Percentiles rank a stretch among this genome's conserved stretches.
phyloP scores from a whole-genome alignment of 1,140 invertebrate genomes.

The Oedothorax gibbosus region DNA sequence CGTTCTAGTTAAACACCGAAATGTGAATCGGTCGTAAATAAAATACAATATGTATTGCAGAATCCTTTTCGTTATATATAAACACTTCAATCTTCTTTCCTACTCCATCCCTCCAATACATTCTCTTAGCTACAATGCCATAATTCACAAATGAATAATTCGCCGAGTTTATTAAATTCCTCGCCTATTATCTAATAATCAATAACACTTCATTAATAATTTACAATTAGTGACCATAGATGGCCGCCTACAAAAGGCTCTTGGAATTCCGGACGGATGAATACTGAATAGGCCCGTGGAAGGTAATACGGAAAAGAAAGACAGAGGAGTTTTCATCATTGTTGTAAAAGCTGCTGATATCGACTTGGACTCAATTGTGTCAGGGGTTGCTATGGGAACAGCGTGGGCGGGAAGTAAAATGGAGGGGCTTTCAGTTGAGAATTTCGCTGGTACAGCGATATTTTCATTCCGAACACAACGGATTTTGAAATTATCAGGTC shows the following conservation, averaged over 20 bases:
- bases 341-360: conserved; percentile 59
- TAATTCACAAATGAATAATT: conserved; percentile 20
- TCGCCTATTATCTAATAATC: conserved; percentile 25
- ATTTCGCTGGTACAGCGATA: conserved; percentile 29
- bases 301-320: conserved; percentile 4
- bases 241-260: not conserved
- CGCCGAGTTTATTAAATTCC: conserved; percentile 31
- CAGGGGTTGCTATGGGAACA: conserved; percentile 40
- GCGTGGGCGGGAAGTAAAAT: not conserved
- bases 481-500: conserved; percentile 58
- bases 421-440: not conserved
- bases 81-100: too few species aligned
- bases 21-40: too few species aligned
- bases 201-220: conserved; percentile 33
- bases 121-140: not conserved
- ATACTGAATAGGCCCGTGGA: not conserved
- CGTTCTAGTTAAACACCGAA: too few species aligned
- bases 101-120: not conserved
- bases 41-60: too few species aligned
- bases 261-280: conserved; percentile 2
- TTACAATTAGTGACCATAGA: conserved; percentile 38
- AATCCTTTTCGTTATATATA: too few species aligned
- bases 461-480: conserved; percentile 45
- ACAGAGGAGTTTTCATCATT: conserved; percentile 29
- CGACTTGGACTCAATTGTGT: conserved; percentile 58